Evolutionary conservation across 35 echinoderm and acorn worm species (phyloP).

Genomic region (Acanthaster planci): DNA sequence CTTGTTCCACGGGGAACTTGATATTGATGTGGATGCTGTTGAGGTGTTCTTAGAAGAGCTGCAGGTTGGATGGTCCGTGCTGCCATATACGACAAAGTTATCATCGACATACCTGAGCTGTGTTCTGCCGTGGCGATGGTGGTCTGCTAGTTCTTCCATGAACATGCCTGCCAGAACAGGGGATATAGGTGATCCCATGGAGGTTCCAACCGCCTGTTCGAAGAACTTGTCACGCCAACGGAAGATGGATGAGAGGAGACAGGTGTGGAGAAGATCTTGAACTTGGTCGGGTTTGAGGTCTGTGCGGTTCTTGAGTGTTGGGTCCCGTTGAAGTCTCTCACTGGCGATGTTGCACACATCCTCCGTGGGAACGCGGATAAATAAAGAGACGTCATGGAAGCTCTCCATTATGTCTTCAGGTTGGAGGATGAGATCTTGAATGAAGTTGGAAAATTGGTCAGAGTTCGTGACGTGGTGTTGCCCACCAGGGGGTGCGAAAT

Average conservation of each 20-base stretch:
- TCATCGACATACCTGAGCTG: too few species aligned
- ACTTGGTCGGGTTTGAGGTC: too few species aligned
- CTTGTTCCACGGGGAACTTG: too few species aligned
- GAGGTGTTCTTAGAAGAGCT: too few species aligned
- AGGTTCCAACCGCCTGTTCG: not conserved
- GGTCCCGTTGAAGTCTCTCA: not conserved
- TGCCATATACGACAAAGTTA: too few species aligned
- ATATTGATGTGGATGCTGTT: too few species aligned
- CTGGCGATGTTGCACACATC: not conserved
- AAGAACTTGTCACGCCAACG: too few species aligned
- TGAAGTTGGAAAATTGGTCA: not conserved
- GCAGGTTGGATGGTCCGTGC: too few species aligned
- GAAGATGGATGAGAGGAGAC: not conserved
- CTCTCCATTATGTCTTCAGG: not conserved
- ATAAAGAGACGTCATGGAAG: not conserved
- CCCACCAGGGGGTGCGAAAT: slow-evolving; percentile 21
- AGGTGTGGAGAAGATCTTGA: not conserved
- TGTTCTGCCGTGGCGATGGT: too few species aligned
- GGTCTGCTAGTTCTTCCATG: not conserved
- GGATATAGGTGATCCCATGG: not conserved
- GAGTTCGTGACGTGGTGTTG: slow-evolving; percentile 30
- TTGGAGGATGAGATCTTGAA: slow-evolving; percentile 2
- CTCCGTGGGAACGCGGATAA: not conserved
- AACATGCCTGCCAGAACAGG: not conserved
- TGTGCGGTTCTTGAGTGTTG: not conserved